These are phyloP conservation scores for Apodemus sylvaticus DNA, from an alignment of 2,113 vertebrate species.

Conservation along the genomic window DNA sequence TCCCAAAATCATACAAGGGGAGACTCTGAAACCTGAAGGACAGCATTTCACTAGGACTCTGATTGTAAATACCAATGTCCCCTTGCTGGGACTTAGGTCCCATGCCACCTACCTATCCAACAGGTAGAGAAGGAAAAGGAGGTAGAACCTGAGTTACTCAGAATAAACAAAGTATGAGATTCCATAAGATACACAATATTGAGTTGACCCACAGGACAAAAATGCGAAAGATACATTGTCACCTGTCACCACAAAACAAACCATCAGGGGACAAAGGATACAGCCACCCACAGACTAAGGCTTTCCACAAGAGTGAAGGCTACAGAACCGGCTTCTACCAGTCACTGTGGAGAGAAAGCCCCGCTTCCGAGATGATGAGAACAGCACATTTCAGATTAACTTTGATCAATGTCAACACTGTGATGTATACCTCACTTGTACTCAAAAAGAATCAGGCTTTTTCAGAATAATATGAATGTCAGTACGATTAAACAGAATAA, in stretches of 20 bases:
- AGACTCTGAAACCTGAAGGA: background rate
- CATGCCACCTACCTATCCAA: background rate
- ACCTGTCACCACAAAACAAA: constrained; percentile 20
- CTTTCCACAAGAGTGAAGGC: constrained; percentile 4
- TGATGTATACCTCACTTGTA: background rate
- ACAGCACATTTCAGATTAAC: background rate
- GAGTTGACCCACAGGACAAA: constrained; percentile 22
- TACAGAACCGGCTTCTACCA: background rate
- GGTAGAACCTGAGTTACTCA: background rate
- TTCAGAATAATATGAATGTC: background rate
- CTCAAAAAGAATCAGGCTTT: constrained; percentile 34
- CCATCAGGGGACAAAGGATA: constrained; percentile 7
- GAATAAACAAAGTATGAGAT: background rate
- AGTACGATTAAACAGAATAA: background rate
- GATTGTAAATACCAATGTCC: background rate
- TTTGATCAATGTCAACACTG: background rate
- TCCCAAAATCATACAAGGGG: background rate
- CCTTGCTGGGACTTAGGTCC: background rate
- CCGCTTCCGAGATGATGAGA: background rate
- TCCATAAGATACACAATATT: constrained; percentile 5
- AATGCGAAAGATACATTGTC: constrained; percentile 22
- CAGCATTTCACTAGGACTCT: background rate
- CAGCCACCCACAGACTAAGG: constrained; percentile 1
- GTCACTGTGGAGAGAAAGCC: background rate
- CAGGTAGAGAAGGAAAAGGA: background rate